phyloP scores from a whole-genome alignment of 2,113 vertebrate species.

The Planiliza haematocheilus region DNA sequence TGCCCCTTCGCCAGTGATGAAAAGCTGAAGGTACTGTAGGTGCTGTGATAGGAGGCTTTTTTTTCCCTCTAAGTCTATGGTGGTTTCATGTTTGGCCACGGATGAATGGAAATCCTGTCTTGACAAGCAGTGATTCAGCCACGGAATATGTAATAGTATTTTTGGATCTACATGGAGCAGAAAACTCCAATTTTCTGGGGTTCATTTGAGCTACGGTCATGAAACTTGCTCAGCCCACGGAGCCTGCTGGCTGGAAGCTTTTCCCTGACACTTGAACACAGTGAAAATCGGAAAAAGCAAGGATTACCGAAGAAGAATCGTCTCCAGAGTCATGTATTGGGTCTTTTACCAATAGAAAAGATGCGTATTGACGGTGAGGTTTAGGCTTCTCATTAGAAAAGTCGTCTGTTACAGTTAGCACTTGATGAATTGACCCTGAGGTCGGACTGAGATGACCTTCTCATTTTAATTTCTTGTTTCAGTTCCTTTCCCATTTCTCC shows the following conservation, averaged over 20 bases:
- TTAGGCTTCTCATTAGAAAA: conserved; percentile 1
- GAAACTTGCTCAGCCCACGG: neutral
- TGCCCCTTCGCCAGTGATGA: neutral
- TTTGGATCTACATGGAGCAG: neutral
- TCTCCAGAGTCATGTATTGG: conserved; percentile 18
- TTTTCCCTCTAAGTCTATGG: neutral
- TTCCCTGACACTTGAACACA: conserved; percentile 5
- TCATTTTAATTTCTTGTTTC: too few species aligned
- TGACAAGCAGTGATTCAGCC: conserved; percentile 9
- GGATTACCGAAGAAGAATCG: neutral
- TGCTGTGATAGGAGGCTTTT: too few species aligned
- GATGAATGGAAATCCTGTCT: conserved; percentile 5
- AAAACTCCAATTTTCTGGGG: neutral
- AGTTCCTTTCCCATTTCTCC: too few species aligned
- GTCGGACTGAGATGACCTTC: neutral
- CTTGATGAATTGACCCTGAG: conserved; percentile 10
- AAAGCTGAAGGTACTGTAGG: neutral
- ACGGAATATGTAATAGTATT: conserved; percentile 29
- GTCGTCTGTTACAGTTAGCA: conserved; percentile 24
- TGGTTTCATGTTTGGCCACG: neutral
- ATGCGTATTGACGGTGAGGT: conserved; percentile 1
- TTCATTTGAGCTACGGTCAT: neutral
- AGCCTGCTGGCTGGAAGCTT: neutral
- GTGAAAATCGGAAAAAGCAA: neutral
- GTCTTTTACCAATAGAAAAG: neutral